Percentiles rank a stretch among this genome's conserved stretches.
These are phyloP conservation scores for Chrysotoxum bicinctum DNA, from an alignment of 2,888 invertebrate genomes.

Conservation along the genomic window DNA sequence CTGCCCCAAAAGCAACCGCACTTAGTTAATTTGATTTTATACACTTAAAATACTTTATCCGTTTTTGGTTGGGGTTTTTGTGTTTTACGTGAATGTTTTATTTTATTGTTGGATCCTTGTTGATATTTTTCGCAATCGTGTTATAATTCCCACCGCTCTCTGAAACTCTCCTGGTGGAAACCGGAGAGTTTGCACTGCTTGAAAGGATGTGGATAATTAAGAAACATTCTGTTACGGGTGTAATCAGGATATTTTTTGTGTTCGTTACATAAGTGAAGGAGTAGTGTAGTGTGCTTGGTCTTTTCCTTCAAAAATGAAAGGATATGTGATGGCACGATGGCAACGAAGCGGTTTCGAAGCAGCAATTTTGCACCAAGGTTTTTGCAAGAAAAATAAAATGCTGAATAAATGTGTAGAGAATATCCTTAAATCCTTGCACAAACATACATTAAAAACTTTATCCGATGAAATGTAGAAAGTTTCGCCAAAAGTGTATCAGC, in stretches of 20 bases:
- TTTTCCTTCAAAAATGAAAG: constrained; percentile 16
- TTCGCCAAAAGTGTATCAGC: constrained; percentile 13
- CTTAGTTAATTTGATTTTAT: constrained; percentile 56
- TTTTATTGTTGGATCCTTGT: constrained; percentile 42
- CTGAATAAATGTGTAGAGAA: constrained; percentile 5
- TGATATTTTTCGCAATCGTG: constrained; percentile 53
- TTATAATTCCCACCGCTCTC: constrained; percentile 19
- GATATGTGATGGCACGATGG: constrained; percentile 38
- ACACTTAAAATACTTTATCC: constrained; percentile 17
- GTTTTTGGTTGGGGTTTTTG: constrained; percentile 2
- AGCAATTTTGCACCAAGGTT: constrained; percentile 22
- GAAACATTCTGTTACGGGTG: constrained; percentile 58
- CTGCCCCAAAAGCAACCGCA: constrained; percentile 4
- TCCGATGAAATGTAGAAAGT: constrained; percentile 51
- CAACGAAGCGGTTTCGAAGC: constrained; percentile 16
- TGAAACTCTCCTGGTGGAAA: neutral
- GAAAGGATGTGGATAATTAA: constrained; percentile 60
- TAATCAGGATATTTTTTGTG: constrained; percentile 30
- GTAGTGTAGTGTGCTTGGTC: neutral
- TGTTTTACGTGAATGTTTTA: constrained; percentile 41
- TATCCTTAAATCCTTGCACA: constrained; percentile 45
- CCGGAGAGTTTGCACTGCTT: neutral
- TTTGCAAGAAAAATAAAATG: neutral
- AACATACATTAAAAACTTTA: constrained; percentile 48
- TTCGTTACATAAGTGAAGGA: neutral